Evolutionary conservation across 2,113 vertebrate genomes (phyloP), one percentile per base, ranked within the genome.

Genomic region (Solenodon paradoxus): DNA sequence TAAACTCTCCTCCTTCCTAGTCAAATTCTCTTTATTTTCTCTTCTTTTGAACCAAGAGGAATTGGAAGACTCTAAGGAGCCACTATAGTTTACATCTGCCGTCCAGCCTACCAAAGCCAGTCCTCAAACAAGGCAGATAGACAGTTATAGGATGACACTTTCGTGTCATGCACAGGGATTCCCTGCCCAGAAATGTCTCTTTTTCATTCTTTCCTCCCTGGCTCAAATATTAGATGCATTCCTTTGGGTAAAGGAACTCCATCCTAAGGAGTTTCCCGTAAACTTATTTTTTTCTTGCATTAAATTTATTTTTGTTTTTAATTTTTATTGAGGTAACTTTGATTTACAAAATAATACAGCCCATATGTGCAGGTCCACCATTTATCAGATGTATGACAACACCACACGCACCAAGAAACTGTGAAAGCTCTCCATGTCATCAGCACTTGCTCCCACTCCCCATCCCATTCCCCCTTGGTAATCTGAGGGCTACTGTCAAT

Each of bases 1-100:
- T 45, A 42, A 90, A 55, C 51, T 87, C 20, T 96, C 81, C 68
- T 87, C 66, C n/a, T 85, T 75, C 20, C 40, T 92, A 71, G 3
- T 57, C 38, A 83, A 87, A 88, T 72, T 91, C 32, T 87, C 53
- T 78, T 88, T 94, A 83, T 22, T 88, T n/a, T 83, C 47, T 69
- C 83, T n/a, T 83, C 47, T 69, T 78, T 11, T 32, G 7, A 92
- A 57, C 53, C 26, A 82, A 40, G 63, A 91, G 38, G 82, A 77
- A 63, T 61, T 81, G 51, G 78, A 72, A 91, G 19, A 79, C 49
- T 78, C 49, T 20, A 61, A 57, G 42, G 7, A 2, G 24, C 32
- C 55, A 66, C 30, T 6, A 30, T 7, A 64, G 24, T 42, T 80
- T 30, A 79, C 12, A 94, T 3, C 57, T 79, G 80, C 1, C 45